Conservation (phyloP, 2,888 invertebrate genomes). For the Girardia tigrina region DNA sequence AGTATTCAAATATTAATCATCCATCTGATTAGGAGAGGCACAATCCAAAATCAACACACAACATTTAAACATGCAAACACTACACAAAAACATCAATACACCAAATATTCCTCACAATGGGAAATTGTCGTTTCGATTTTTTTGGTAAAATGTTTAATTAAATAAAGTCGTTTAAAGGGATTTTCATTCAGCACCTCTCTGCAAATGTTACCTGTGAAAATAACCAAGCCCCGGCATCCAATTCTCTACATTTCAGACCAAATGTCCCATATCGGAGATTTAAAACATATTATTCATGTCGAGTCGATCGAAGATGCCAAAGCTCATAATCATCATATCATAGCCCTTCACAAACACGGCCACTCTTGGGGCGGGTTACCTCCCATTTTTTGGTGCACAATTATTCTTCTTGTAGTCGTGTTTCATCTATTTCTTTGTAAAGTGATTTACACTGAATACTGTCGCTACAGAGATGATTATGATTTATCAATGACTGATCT, state of each 20-base stretch:
- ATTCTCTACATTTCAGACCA: slow-evolving; percentile 79
- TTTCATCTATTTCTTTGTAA: slow-evolving; percentile 84
- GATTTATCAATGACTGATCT: slow-evolving; percentile 7
- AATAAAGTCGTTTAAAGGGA: no score
- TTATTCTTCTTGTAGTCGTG: slow-evolving; percentile 69
- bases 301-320: slow-evolving; percentile 61
- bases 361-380: slow-evolving; percentile 76
- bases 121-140: no score
- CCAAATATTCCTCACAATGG: no score
- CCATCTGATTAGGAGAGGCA: no score
- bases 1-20: no score
- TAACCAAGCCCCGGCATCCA: slow-evolving; percentile 74
- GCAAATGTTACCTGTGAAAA: slow-evolving; percentile 62
- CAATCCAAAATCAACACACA: no score
- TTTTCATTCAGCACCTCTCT: neutral
- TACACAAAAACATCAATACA: no score
- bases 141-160: no score
- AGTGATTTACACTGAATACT: slow-evolving; percentile 76
- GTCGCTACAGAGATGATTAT: slow-evolving; percentile 53
- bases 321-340: slow-evolving; percentile 74
- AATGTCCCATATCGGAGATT: slow-evolving; percentile 68
- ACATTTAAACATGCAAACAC: no score
- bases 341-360: slow-evolving; percentile 77
- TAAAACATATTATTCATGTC: slow-evolving; percentile 76
- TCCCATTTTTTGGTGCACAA: slow-evolving; percentile 76